A percentile compares a stretch with the other conserved stretches of the same genome.
Evolutionary conservation across 2,888 invertebrate species (phyloP).

Genomic region (Machimus atricapillus): DNA sequence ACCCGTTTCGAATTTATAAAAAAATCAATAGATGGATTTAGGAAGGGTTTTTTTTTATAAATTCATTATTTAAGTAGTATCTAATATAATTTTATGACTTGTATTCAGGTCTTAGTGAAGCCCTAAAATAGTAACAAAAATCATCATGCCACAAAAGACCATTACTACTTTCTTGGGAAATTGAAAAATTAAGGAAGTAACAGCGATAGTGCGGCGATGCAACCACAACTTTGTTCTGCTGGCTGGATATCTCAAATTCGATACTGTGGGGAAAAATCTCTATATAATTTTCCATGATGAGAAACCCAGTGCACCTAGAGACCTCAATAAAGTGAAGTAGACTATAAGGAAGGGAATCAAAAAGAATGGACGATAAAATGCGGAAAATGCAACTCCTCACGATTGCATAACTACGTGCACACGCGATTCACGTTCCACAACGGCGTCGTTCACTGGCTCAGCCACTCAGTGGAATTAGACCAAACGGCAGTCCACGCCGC

Average conservation of each 20-base stretch:
- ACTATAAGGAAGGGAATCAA: conserved; percentile 24
- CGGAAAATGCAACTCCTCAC: conserved; percentile 24
- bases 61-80: neutral
- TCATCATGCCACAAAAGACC: neutral
- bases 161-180: neutral
- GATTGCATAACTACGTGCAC: conserved; percentile 30
- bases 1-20: too few species aligned
- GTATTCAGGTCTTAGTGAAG: neutral
- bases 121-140: neutral
- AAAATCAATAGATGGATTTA: neutral
- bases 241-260: neutral
- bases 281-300: conserved; percentile 10
- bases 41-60: neutral
- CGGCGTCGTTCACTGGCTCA: neutral
- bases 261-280: conserved; percentile 20
- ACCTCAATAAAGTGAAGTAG: conserved; percentile 16
- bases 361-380: conserved; percentile 20
- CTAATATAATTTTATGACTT: neutral
- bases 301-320: conserved; percentile 20
- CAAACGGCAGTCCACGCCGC: neutral
- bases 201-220: neutral
- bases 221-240: neutral
- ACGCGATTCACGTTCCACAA: conserved; percentile 34
- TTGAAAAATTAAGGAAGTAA: conserved; percentile 21
- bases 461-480: conserved; percentile 18